Percentiles rank a stretch among this genome's conserved stretches.
phyloP scores from a whole-genome alignment of 1,140 invertebrate species.

The Hylyphantes graminicola region DNA sequence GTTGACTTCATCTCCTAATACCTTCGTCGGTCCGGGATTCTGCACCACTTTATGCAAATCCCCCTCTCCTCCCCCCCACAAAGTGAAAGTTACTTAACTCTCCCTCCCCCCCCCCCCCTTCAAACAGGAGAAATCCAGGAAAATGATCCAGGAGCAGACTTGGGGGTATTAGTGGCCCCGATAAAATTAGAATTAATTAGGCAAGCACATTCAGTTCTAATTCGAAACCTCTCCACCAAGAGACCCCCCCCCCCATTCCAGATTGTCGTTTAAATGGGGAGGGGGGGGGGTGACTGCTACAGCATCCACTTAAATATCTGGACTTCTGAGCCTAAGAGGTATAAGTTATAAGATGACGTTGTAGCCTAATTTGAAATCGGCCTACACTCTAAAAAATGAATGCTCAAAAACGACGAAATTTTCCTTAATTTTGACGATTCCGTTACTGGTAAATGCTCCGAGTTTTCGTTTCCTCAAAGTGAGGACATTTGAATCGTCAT shows the following conservation, averaged over 20 bases:
- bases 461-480: too few species aligned
- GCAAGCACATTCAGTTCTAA: slow-evolving; percentile 17
- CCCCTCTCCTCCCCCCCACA: slow-evolving; percentile 9
- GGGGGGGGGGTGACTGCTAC: background rate
- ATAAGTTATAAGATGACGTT: too few species aligned
- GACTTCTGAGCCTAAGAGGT: too few species aligned
- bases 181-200: slow-evolving; percentile 60
- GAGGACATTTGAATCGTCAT: too few species aligned
- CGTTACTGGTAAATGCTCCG: too few species aligned
- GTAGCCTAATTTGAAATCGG: too few species aligned
- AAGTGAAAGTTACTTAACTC: slow-evolving; percentile 53
- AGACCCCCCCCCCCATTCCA: background rate
- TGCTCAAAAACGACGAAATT: too few species aligned
- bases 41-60: slow-evolving; percentile 51
- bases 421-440: too few species aligned
- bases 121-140: slow-evolving; percentile 1
- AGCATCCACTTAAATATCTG: too few species aligned
- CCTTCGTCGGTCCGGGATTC: slow-evolving; percentile 39
- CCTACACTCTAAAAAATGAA: too few species aligned
- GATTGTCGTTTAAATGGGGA: slow-evolving; percentile 2
- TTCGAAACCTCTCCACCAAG: slow-evolving; percentile 25
- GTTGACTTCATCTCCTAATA: slow-evolving; percentile 57
- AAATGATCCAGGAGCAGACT: slow-evolving; percentile 34
- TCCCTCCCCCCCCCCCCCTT: background rate
- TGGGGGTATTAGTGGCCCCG: slow-evolving; percentile 46